Evolutionary conservation across 2,888 invertebrate genomes (phyloP), one percentile per base, ranked within the genome.

Genomic region (Agrotis clavis): DNA sequence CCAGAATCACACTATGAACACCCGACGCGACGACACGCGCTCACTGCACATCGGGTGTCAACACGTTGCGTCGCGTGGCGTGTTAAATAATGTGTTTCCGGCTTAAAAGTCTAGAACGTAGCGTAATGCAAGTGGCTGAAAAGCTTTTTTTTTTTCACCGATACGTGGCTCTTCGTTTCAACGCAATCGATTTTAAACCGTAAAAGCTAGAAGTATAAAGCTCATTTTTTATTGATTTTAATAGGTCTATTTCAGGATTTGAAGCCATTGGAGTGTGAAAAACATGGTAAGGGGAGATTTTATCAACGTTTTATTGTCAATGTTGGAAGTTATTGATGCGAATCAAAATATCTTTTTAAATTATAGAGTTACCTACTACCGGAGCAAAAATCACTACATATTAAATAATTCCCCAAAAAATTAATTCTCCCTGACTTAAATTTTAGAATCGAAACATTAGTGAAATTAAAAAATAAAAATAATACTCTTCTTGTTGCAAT

Each of bases 201-300:
- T 50, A 9, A 0, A 0, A 0, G 0, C 0, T 0, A 16, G 14
- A 0, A 1, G 5, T 41, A 9, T 71, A 64, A 25, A 14, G 59
- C 71, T n/a, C n/a, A 11, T 60, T 57, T 59, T 71, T 14, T 0
- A 35, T 54, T 54, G 48, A 2, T 25, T 14, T 51, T 18, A 0
- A 14, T 13, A 18, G 13, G 45, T 74, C 74, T 74, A 74, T 74
- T 74, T 60, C 50, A 75, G 60, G n/a, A 53, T 74, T 74, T 57
- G 9, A 4, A 67, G 41, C 21, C 60, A 53, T n/a, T 75, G 74
- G 60, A 4, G 67, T 67, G 60, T 67, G 48, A 45, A 60, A 50
- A 66, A 51, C 53, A 53, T 45, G 60, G 47, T 21, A 66, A 41
- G 73, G 75, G 66, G 75, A 60, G 66, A 73, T 50, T 51, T 56